Evolutionary conservation across 2,113 vertebrate species (phyloP).

Genomic region (Austrofundulus limnaeus): DNA sequence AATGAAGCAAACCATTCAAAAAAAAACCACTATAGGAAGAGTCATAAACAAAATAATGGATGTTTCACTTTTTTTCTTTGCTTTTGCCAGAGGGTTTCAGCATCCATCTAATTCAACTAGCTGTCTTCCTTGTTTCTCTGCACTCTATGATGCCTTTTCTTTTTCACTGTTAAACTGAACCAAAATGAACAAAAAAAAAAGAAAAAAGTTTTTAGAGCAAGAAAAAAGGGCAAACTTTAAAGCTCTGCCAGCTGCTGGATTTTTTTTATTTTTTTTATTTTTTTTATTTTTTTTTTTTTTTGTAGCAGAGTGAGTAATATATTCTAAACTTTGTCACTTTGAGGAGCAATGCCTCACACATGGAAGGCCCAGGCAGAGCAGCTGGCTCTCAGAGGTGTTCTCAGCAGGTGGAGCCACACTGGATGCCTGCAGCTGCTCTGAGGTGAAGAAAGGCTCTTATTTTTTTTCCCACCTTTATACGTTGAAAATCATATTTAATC

Average conservation of each 20-base stretch:
- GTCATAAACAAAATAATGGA: too few species aligned
- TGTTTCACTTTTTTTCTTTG: too few species aligned
- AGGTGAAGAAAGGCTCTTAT: constrained; percentile 22
- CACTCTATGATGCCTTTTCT: neutral
- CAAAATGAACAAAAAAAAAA: neutral
- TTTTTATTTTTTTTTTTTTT: too few species aligned
- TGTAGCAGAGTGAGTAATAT: neutral
- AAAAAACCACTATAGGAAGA: too few species aligned
- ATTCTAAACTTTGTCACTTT: neutral
- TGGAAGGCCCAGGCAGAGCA: constrained; percentile 3
- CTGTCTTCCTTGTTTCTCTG: neutral
- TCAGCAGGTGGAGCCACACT: constrained; percentile 26
- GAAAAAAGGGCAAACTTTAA: neutral
- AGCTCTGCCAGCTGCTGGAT: neutral
- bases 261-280: too few species aligned
- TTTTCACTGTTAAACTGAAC: neutral
- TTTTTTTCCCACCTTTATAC: neutral
- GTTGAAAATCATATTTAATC: constrained; percentile 1
- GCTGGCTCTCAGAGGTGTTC: constrained; percentile 29
- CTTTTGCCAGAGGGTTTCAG: neutral
- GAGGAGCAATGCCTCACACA: constrained; percentile 4
- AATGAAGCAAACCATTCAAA: too few species aligned
- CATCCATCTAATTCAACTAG: neutral
- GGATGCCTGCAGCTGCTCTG: constrained; percentile 32
- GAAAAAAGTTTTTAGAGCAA: neutral